A percentile compares a stretch with the other conserved stretches of the same genome.
Evolutionary conservation across 2,888 invertebrate genomes (phyloP).

Genomic region (Drosophila paramelanica): DNA sequence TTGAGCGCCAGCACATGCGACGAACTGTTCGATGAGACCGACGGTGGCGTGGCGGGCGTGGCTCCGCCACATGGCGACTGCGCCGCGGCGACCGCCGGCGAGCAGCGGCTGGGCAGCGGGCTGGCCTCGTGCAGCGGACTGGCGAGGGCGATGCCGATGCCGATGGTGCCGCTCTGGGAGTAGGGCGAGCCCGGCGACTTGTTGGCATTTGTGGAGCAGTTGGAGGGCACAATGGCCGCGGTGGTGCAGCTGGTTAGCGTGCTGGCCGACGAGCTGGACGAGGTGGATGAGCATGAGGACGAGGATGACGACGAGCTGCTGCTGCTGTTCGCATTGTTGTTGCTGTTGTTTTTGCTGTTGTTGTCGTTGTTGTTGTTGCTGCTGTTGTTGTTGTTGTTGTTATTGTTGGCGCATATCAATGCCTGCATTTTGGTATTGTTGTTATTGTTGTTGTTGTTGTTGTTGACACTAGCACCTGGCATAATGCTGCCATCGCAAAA

Average conservation of each 20-base stretch:
- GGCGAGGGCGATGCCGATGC: conserved; percentile 42
- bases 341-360: conserved; percentile 38
- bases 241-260: conserved; percentile 77
- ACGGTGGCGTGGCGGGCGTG: conserved; percentile 52
- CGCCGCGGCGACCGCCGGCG: conserved; percentile 45
- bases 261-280: conserved; percentile 71
- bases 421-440: conserved; percentile 74
- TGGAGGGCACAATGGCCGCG: conserved; percentile 80
- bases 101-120: conserved; percentile 57
- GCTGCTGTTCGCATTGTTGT: conserved; percentile 60
- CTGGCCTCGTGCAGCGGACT: conserved; percentile 52
- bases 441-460: conserved; percentile 64
- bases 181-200: conserved; percentile 76
- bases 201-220: conserved; percentile 80
- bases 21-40: conserved; percentile 58
- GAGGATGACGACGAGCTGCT: conserved; percentile 80
- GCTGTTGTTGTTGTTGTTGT: conserved; percentile 24
- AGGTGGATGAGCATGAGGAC: conserved; percentile 79
- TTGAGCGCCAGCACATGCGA: conserved; percentile 77
- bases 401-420: conserved; percentile 44
- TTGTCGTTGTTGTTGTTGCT: conserved; percentile 37
- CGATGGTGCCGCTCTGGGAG: conserved; percentile 67
- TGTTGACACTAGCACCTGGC: conserved; percentile 72
- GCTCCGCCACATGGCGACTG: conserved; percentile 60
- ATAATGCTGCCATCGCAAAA: conserved; percentile 82